Evolutionary conservation across 2,888 invertebrate species (phyloP).

Genomic region (Acleris laterana): DNA sequence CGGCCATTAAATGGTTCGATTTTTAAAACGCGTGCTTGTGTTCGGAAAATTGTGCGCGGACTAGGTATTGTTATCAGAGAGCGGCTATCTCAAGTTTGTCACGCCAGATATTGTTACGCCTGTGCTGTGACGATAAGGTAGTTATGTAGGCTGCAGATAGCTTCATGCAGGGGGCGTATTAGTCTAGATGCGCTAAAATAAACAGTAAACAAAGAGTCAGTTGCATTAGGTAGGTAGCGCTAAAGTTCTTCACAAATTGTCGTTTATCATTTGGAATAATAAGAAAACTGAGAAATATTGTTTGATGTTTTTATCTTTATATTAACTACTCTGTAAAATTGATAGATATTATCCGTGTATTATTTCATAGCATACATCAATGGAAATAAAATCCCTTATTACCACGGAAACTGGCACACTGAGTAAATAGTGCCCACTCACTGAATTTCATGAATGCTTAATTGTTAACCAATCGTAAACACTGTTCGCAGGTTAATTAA

Average conservation of each 20-base stretch:
- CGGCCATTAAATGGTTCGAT: conserved; percentile 7
- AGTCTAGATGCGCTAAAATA: conserved; percentile 15
- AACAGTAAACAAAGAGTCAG: conserved; percentile 2
- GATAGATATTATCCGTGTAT: too few relatives aligned
- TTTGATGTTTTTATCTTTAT: too few relatives aligned
- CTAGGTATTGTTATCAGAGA: conserved; percentile 73
- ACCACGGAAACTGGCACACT: too few relatives aligned
- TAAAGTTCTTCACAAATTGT: neutral
- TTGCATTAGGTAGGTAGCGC: neutral
- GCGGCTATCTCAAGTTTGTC: conserved; percentile 78
- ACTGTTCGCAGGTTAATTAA: neutral
- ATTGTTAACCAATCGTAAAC: conserved; percentile 6
- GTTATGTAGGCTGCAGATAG: conserved; percentile 20
- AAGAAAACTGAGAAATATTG: too few relatives aligned
- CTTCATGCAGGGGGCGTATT: conserved; percentile 25
- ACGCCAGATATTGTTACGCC: conserved; percentile 75
- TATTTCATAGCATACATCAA: too few relatives aligned
- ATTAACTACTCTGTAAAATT: too few relatives aligned
- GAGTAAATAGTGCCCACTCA: neutral
- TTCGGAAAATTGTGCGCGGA: conserved; percentile 63
- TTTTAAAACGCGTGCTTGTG: conserved; percentile 55
- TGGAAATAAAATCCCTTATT: too few relatives aligned
- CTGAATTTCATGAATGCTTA: neutral
- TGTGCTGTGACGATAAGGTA: conserved; percentile 70
- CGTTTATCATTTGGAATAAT: too few relatives aligned